These are phyloP conservation scores for Arctia plantaginis DNA, from an alignment of 2,888 invertebrate species.

Conservation along the genomic window DNA sequence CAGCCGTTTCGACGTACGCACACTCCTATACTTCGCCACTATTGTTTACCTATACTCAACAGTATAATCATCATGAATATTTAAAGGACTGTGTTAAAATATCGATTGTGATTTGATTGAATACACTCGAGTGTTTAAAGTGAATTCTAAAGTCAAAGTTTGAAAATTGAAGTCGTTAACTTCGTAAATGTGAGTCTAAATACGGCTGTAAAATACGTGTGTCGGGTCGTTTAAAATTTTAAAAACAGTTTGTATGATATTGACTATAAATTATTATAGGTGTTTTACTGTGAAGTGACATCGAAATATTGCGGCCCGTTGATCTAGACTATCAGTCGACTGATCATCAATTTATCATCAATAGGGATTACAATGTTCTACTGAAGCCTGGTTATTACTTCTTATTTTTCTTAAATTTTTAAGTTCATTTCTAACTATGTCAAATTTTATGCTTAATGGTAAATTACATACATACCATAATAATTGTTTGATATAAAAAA, in stretches of 20 bases:
- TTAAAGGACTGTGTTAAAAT: slow-evolving; percentile 20
- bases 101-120: slow-evolving; percentile 15
- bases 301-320: slow-evolving; percentile 44
- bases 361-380: slow-evolving; percentile 20
- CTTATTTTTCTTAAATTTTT: slow-evolving; percentile 16
- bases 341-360: slow-evolving; percentile 25
- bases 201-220: neutral
- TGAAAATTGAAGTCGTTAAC: slow-evolving; percentile 4
- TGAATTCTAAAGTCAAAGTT: slow-evolving; percentile 22
- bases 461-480: neutral
- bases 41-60: slow-evolving; percentile 52
- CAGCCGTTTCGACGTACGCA: slow-evolving; percentile 65
- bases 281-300: slow-evolving; percentile 53
- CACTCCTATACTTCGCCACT: slow-evolving; percentile 58
- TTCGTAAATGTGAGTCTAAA: slow-evolving; percentile 17
- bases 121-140: slow-evolving; percentile 21
- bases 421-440: neutral
- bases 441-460: neutral
- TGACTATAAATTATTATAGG: slow-evolving; percentile 40
- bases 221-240: slow-evolving; percentile 18
- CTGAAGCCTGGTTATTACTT: slow-evolving; percentile 8
- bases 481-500: neutral
- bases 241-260: slow-evolving; percentile 49
- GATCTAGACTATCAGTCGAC: slow-evolving; percentile 33
- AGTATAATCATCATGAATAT: slow-evolving; percentile 46